A percentile compares a stretch with the other conserved stretches of the same genome.
These are phyloP conservation scores for Atrina japonica DNA, from an alignment of 2,888 invertebrate species.

Conservation along the genomic window DNA sequence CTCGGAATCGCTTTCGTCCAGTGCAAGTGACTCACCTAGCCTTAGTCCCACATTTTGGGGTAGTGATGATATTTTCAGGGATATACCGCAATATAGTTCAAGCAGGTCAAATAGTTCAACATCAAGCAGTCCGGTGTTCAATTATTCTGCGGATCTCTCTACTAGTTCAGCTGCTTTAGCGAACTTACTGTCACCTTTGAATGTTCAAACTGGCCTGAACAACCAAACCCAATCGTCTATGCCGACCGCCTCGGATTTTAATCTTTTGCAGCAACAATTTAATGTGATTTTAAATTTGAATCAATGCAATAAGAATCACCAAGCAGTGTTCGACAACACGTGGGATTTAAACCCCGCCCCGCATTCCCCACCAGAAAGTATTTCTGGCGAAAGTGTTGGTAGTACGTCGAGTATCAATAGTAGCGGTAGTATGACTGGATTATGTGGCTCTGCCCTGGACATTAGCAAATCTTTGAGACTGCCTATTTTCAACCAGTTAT, in stretches of 20 bases:
- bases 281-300: constrained; percentile 59
- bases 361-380: constrained; percentile 67
- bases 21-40: constrained; percentile 85
- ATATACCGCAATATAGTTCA: constrained; percentile 14
- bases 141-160: constrained; percentile 40
- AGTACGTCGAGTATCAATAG: constrained; percentile 53
- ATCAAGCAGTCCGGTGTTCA: constrained; percentile 55
- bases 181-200: constrained; percentile 52
- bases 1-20: constrained; percentile 84
- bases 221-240: constrained; percentile 37
- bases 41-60: constrained; percentile 83
- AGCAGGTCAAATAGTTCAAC: constrained; percentile 39
- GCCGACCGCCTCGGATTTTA: constrained; percentile 48
- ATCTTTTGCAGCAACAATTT: constrained; percentile 56
- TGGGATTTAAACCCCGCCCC: constrained; percentile 57
- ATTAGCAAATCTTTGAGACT: constrained; percentile 66
- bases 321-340: constrained; percentile 49
- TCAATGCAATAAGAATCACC: constrained; percentile 58
- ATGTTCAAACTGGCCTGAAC: constrained; percentile 64
- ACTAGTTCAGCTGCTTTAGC: constrained; percentile 34
- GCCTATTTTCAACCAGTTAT: constrained; percentile 70
- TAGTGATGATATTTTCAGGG: constrained; percentile 29
- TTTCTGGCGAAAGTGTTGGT: constrained; percentile 68
- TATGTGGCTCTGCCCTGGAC: constrained; percentile 67
- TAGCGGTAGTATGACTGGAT: constrained; percentile 38